Base-by-base conservation (phyloP, 2,888 invertebrate species). In the Napeogenes inachia region DNA sequence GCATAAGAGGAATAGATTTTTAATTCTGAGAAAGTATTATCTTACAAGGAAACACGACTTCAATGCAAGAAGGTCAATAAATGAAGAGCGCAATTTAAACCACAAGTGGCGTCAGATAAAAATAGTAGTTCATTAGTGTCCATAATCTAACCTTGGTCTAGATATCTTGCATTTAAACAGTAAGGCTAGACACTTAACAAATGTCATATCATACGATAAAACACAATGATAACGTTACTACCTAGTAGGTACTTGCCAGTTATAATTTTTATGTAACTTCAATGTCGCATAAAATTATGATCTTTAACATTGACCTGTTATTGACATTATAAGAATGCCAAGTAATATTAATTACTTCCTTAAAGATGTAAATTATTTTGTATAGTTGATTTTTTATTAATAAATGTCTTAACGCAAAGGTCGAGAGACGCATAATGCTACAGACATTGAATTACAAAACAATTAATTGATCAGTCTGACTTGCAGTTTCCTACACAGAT, bases 1-100 rank as follows among this genome's bases (percentile, higher is more conserved):
- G 73, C 68, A 73, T 80, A 83, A 85, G 77, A 80, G 75, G 83
- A 80, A 85, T 84, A 85, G 86, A 81, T 76, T 61, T 75, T 79
- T 71, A 70, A 74, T 76, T 67, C 67, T 60, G 71, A 21, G 21
- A 21, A 21, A 58, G 59, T 66, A 73, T 73, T 70, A 73, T 68
- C 64, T 72, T 70, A 73, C 66, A 70, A 80, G 81, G 78, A 80
- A 77, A 76, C 78, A 66, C 70, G 77, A 66, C 55, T 63, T 13
- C 42, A 45, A 61, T 54, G 57, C 47, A 45, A 56, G 47, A 54
- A 45, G 42, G 6, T 60, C 12, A 42, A 56, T 56, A 32, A 30
- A 38, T 54, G 6, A 35, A 35, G 35, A 3, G 35, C 6, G 35
- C 35, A 2, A 35, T 35, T 35, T 35, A 35, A 35, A 35, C 1